Conservation (phyloP, 2,888 invertebrate genomes). For the Phaonia tiefii region DNA sequence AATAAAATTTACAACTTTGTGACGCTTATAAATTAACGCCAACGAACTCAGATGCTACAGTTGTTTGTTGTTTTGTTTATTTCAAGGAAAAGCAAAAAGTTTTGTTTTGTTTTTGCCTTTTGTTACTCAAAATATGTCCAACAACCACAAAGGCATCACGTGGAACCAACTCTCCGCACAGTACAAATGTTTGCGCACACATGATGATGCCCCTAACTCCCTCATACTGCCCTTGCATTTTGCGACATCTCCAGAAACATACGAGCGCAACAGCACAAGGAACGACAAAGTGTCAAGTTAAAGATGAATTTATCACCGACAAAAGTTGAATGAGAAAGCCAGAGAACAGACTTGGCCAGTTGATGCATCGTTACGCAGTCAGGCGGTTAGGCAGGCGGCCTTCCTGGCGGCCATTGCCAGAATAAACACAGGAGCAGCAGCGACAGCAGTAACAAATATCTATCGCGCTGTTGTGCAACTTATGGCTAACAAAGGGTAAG, state of each 20-base stretch:
- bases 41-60: constrained; percentile 67
- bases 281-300: constrained; percentile 71
- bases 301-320: constrained; percentile 75
- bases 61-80: constrained; percentile 51
- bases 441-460: constrained; percentile 9
- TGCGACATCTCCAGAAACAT: background rate
- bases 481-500: constrained; percentile 1
- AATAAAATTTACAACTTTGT: constrained; percentile 67
- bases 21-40: constrained; percentile 71
- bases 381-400: constrained; percentile 28
- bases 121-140: background rate
- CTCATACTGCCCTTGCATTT: constrained; percentile 4
- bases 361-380: background rate
- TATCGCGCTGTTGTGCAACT: constrained; percentile 41
- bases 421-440: constrained; percentile 38
- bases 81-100: constrained; percentile 49
- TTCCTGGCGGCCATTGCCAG: constrained; percentile 58
- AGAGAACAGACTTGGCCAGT: constrained; percentile 55
- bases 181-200: constrained; percentile 46
- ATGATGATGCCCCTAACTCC: constrained; percentile 42
- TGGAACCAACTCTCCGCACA: background rate
- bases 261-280: constrained; percentile 35
- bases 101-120: background rate
- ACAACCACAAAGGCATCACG: constrained; percentile 18
- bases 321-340: constrained; percentile 66